phyloP scores from a whole-genome alignment of 2,113 vertebrate genomes.

The Caracal caracal region DNA sequence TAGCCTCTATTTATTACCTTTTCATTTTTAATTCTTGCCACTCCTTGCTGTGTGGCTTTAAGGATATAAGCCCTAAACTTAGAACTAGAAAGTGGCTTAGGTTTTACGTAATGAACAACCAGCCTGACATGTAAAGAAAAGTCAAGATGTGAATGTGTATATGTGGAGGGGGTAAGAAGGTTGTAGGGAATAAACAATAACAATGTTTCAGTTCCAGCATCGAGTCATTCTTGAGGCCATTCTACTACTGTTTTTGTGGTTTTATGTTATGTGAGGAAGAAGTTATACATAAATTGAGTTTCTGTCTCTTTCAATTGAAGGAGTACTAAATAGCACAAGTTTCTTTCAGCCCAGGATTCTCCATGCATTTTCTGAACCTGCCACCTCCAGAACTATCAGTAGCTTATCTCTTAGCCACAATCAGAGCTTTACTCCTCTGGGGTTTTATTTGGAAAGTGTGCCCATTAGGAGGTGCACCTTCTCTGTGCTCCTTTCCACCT shows the following conservation, averaged over 20 bases:
- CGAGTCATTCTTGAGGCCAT: not conserved
- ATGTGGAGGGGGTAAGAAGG: not conserved
- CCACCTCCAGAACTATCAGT: not conserved
- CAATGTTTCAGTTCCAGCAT: not conserved
- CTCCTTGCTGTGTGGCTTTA: not conserved
- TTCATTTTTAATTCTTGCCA: not conserved
- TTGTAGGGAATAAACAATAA: not conserved
- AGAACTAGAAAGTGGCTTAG: not conserved
- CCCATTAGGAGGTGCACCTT: not conserved
- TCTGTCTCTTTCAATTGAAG: not conserved
- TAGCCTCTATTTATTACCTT: not conserved
- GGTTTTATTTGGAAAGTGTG: not conserved
- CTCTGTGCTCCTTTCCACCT: not conserved
- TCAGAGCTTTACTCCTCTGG: not conserved
- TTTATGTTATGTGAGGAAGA: not conserved
- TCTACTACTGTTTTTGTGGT: not conserved
- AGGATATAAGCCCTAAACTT: not conserved
- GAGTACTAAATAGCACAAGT: not conserved
- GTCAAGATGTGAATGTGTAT: not conserved
- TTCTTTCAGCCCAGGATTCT: not conserved
- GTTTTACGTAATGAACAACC: not conserved
- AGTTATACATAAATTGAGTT: not conserved
- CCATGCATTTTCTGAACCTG: not conserved
- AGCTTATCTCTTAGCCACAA: not conserved
- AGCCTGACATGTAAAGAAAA: not conserved